phyloP scores from a whole-genome alignment of 2,888 invertebrate species.

The Drosophila melanosoma region DNA sequence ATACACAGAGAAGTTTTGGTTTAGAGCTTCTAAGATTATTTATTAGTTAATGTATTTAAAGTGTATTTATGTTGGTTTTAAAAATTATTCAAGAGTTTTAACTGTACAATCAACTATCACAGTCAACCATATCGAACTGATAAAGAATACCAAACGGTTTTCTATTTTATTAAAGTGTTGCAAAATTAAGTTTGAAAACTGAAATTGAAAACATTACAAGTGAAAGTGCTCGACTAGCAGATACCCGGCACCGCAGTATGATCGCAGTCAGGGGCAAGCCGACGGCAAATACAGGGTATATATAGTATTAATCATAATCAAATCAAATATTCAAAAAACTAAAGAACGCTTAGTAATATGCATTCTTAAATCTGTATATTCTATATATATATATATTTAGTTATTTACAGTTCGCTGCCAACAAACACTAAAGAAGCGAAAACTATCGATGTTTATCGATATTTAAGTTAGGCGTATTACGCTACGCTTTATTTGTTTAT shows the following conservation, averaged over 20 bases:
- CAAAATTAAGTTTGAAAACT: not conserved
- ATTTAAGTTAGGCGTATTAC: constrained; percentile 21
- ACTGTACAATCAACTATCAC: constrained; percentile 85
- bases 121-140: constrained; percentile 83
- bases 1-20: constrained; percentile 54
- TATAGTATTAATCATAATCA: not conserved
- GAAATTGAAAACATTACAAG: constrained; percentile 36
- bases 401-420: constrained; percentile 56
- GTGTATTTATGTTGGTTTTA: constrained; percentile 50
- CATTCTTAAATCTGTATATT: constrained; percentile 14
- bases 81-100: constrained; percentile 77
- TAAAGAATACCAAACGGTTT: constrained; percentile 38
- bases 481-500: constrained; percentile 25
- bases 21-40: constrained; percentile 27
- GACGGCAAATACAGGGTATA: not conserved
- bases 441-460: constrained; percentile 36
- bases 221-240: constrained; percentile 1
- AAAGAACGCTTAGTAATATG: constrained; percentile 16
- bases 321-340: constrained; percentile 22
- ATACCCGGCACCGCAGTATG: constrained; percentile 27
- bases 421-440: constrained; percentile 59
- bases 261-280: not conserved
- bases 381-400: constrained; percentile 18
- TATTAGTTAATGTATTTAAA: constrained; percentile 34
- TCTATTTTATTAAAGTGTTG: constrained; percentile 1